Conservation (phyloP, 2,113 vertebrate species). For the Thomomys bottae region DNA sequence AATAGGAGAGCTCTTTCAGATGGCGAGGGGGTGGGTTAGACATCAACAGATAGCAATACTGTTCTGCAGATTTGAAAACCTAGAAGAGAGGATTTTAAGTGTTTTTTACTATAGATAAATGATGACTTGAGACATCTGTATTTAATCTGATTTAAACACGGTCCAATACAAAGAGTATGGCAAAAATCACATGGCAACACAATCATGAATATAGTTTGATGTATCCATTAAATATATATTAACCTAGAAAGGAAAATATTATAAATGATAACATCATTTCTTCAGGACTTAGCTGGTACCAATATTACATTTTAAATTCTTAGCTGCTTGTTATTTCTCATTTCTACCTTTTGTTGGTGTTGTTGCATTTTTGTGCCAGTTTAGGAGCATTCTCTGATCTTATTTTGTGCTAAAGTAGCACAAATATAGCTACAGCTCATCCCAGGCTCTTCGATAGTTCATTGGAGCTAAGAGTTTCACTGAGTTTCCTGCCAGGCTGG, state of each 20-base stretch:
- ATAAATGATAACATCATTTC: no score
- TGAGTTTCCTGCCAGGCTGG: no score
- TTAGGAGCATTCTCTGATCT: no score
- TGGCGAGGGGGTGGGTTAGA: no score
- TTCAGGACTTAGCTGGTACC: no score
- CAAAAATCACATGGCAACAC: fast-evolving
- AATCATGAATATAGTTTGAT: not conserved
- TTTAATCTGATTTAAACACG: not conserved
- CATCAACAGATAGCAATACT: not conserved
- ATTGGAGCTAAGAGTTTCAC: no score
- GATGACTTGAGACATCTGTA: not conserved
- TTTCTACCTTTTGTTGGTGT: not conserved
- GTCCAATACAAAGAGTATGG: no score
- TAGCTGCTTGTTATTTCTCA: not conserved
- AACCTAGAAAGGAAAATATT: no score
- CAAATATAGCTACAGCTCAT: no score
- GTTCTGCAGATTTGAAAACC: not conserved
- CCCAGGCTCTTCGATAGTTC: no score
- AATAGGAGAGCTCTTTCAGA: not conserved
- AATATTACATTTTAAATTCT: not conserved
- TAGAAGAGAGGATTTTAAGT: not conserved
- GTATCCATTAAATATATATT: not conserved
- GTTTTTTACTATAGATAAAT: not conserved
- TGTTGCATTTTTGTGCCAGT: no score
- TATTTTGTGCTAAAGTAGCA: no score